These are phyloP conservation scores for Epicampocera succincta DNA, from an alignment of 2,888 invertebrate genomes.

Conservation along the genomic window DNA sequence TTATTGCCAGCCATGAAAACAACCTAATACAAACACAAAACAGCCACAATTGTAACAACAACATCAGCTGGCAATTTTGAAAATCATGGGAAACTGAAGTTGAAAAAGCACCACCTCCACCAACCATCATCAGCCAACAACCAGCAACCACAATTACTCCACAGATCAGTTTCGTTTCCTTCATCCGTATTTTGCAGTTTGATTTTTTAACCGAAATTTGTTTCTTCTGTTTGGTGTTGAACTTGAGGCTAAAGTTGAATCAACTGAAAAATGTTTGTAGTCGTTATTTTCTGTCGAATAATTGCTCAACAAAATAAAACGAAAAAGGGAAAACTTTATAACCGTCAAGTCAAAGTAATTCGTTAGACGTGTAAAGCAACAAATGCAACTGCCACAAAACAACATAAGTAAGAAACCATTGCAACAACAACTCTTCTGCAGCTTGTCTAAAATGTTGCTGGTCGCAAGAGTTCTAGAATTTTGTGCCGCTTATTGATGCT, in stretches of 20 bases:
- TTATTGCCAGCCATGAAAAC: constrained; percentile 46
- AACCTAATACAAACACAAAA: constrained; percentile 30
- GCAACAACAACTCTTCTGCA: constrained; percentile 25
- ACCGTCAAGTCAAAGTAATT: constrained; percentile 66
- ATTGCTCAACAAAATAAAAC: constrained; percentile 74
- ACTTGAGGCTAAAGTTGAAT: constrained; percentile 82
- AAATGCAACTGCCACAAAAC: constrained; percentile 48
- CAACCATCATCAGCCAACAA: constrained; percentile 17
- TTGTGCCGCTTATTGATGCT: constrained; percentile 46
- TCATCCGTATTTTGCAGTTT: constrained; percentile 58
- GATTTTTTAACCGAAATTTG: constrained; percentile 60
- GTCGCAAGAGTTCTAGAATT: constrained; percentile 35
- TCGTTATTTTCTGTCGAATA: constrained; percentile 79
- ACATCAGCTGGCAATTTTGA: constrained; percentile 58
- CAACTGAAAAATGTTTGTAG: constrained; percentile 67
- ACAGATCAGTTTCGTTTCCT: constrained; percentile 54
- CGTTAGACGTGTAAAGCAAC: constrained; percentile 67
- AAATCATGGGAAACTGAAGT: constrained; percentile 66
- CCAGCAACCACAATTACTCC: constrained; percentile 49
- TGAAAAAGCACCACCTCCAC: constrained; percentile 48
- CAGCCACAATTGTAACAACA: constrained; percentile 12
- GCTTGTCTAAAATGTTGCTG: constrained; percentile 35
- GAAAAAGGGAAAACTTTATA: constrained; percentile 36
- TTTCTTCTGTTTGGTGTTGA: constrained; percentile 73
- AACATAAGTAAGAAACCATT: constrained; percentile 26